Conservation (phyloP, 2,888 invertebrate genomes). For the Drosophila kambysellisi region DNA sequence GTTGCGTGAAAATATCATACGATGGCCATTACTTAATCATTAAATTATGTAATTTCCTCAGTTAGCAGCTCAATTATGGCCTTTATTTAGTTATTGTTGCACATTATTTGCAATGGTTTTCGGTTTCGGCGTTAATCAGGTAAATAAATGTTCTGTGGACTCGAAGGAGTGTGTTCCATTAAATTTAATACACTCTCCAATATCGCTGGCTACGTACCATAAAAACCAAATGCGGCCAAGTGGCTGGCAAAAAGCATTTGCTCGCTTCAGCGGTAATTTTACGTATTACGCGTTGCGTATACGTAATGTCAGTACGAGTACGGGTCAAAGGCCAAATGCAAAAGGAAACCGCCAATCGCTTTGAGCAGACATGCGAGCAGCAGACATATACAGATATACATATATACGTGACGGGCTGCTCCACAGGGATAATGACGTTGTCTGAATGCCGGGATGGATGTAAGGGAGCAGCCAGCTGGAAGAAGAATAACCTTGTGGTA, state of each 20-base stretch:
- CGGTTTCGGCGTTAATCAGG: conserved; percentile 45
- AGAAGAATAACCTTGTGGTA: conserved; percentile 36
- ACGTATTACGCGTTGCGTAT: conserved; percentile 44
- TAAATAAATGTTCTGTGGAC: conserved; percentile 45
- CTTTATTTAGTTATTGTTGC: conserved; percentile 19
- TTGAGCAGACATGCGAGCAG: conserved; percentile 57
- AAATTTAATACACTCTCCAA: conserved; percentile 49
- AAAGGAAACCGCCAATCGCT: conserved; percentile 62
- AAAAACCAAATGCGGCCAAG: conserved; percentile 64
- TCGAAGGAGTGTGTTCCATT: conserved; percentile 38
- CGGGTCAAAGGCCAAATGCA: conserved; percentile 61
- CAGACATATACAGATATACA: conserved; percentile 18
- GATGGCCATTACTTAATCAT: conserved; percentile 34
- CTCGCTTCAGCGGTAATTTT: conserved; percentile 42
- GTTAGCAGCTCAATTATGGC: conserved; percentile 26
- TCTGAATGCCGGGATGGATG: conserved; percentile 10
- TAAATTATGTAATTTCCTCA: conserved; percentile 19
- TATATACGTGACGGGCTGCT: conserved; percentile 55
- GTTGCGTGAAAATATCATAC: not conserved
- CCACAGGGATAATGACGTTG: conserved; percentile 70
- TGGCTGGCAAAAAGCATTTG: conserved; percentile 59
- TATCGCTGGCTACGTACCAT: conserved; percentile 33
- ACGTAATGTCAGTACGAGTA: conserved; percentile 30
- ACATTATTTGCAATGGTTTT: conserved; percentile 43
- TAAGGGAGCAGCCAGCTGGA: not conserved